Evolutionary conservation across 2,113 vertebrate genomes (phyloP).

Genomic region (Anarrhichthys ocellatus): DNA sequence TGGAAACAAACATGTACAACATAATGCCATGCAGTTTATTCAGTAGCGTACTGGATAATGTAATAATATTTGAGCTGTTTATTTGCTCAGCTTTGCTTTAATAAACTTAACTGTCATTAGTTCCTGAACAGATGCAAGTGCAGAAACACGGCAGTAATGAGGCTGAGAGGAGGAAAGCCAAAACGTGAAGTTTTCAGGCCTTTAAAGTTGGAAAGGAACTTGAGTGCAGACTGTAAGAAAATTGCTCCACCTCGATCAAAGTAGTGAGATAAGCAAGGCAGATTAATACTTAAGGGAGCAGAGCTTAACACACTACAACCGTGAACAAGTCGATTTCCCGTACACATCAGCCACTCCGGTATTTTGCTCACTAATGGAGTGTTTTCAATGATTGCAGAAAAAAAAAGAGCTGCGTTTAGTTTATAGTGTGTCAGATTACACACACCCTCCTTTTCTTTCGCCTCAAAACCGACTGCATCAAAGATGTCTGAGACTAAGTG

Average conservation of each 20-base stretch:
- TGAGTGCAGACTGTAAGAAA: slow-evolving; percentile 35
- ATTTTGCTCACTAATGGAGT: slow-evolving; percentile 58
- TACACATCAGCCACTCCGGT: slow-evolving; percentile 39
- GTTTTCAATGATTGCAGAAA: slow-evolving; percentile 39
- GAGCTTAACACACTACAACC: slow-evolving; percentile 43
- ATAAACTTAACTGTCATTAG: slow-evolving; percentile 47
- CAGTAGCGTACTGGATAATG: slow-evolving; percentile 30
- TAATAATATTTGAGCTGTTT: slow-evolving; percentile 48
- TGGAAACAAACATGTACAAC: slow-evolving; percentile 9
- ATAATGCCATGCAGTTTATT: slow-evolving; percentile 33
- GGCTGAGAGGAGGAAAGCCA: slow-evolving; percentile 28
- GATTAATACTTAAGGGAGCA: slow-evolving; percentile 57
- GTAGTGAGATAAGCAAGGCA: slow-evolving; percentile 47
- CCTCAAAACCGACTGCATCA: slow-evolving; percentile 44
- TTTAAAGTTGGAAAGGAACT: slow-evolving; percentile 49
- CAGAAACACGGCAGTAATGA: slow-evolving; percentile 52
- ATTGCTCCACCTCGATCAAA: slow-evolving; percentile 58
- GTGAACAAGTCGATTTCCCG: slow-evolving; percentile 44
- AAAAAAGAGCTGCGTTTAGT: slow-evolving; percentile 43
- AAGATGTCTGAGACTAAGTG: slow-evolving; percentile 47
- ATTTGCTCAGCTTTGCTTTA: slow-evolving; percentile 59
- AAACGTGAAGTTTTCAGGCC: slow-evolving; percentile 27
- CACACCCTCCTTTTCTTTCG: slow-evolving; percentile 48
- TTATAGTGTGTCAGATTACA: slow-evolving; percentile 44
- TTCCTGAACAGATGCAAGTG: slow-evolving; percentile 49